Evolutionary conservation across 1,140 invertebrate species (phyloP).

Genomic region (Hylyphantes graminicola): DNA sequence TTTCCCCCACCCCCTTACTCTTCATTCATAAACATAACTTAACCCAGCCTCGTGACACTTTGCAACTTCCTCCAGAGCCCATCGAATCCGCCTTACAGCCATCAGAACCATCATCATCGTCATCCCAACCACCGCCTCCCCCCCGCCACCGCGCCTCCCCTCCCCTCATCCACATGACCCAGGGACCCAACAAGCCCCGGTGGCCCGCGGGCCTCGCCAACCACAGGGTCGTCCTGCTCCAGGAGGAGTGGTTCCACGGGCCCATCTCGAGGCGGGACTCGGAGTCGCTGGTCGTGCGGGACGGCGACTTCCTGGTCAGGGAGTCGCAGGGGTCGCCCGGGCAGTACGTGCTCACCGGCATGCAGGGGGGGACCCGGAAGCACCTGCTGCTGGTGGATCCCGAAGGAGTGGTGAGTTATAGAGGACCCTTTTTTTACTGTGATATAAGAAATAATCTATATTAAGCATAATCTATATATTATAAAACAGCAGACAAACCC

Average conservation of each 20-base stretch:
- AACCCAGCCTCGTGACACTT: no score
- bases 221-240: slow-evolving; percentile 42
- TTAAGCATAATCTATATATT: no score
- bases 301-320: slow-evolving; percentile 96
- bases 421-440: no score
- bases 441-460: no score
- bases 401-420: slow-evolving; percentile 93
- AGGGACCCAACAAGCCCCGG: slow-evolving; percentile 5
- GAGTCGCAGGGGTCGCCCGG: slow-evolving; percentile 89
- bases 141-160: slow-evolving; percentile 25
- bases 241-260: slow-evolving; percentile 83
- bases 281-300: slow-evolving; percentile 77
- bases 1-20: no score
- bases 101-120: not conserved
- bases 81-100: slow-evolving; percentile 39
- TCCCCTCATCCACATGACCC: slow-evolving; percentile 15
- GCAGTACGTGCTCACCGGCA: slow-evolving; percentile 95
- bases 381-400: slow-evolving; percentile 96
- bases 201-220: slow-evolving; percentile 52
- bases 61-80: not conserved
- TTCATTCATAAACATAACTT: no score
- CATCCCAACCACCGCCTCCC: slow-evolving; percentile 31
- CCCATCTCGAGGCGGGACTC: slow-evolving; percentile 84
- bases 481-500: no score
- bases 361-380: slow-evolving; percentile 87